Conservation (phyloP, 2,888 invertebrate species). For the Nemoura dubitans region DNA sequence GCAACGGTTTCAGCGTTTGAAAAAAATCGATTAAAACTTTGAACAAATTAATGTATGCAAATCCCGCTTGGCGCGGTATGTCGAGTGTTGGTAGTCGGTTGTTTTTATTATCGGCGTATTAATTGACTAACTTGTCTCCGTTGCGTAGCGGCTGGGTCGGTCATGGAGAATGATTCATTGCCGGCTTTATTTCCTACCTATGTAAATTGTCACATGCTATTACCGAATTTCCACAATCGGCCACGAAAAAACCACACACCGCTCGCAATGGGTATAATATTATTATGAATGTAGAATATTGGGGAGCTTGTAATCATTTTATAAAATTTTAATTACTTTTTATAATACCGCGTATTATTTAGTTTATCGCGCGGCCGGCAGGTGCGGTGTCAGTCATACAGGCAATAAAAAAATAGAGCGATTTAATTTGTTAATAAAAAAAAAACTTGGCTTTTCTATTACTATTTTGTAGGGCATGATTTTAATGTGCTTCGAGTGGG, state of each 20-base stretch:
- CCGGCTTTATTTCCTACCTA: neutral
- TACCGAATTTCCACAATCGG: neutral
- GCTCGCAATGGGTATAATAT: neutral
- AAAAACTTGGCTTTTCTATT: neutral
- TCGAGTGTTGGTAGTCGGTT: neutral
- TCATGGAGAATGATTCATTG: conserved; percentile 26
- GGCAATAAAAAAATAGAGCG: neutral
- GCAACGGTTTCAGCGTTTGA: too few relatives aligned
- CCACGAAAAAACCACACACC: neutral
- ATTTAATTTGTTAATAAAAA: neutral
- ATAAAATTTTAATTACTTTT: neutral
- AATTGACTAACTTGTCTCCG: neutral
- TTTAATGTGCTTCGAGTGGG: neutral
- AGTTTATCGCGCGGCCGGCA: neutral
- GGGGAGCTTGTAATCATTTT: neutral
- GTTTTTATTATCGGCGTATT: neutral
- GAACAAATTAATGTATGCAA: neutral
- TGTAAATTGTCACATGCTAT: conserved; percentile 30
- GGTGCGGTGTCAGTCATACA: neutral
- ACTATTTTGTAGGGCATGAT: neutral
- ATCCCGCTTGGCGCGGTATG: neutral
- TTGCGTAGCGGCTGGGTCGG: neutral
- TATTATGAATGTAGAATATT: neutral
- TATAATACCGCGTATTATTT: neutral
- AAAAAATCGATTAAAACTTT: neutral